These are phyloP conservation scores for Prunella fulvescens DNA, from an alignment of 2,113 vertebrate species.

Conservation along the genomic window DNA sequence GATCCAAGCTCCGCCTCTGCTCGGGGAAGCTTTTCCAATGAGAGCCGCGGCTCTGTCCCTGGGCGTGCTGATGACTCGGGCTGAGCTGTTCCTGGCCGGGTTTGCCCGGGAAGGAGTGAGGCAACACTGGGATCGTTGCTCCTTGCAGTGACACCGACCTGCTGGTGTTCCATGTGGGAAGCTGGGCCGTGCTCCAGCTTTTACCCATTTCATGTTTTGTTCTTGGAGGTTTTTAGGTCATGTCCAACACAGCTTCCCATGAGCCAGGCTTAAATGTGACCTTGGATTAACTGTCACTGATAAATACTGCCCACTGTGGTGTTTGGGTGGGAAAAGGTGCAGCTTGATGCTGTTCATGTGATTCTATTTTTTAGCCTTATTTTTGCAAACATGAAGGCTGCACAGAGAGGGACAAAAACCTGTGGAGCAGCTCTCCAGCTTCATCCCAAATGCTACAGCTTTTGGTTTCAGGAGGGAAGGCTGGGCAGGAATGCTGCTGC, in stretches of 20 bases:
- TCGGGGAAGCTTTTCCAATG: neutral
- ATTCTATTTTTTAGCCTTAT: neutral
- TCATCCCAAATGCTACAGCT: neutral
- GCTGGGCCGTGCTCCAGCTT: neutral
- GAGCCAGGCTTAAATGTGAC: neutral
- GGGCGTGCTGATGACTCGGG: neutral
- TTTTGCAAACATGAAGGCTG: neutral
- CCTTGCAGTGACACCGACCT: neutral
- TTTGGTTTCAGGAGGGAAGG: neutral
- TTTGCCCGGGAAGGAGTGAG: neutral
- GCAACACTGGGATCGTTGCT: neutral
- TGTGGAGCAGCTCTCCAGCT: neutral
- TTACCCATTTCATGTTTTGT: neutral
- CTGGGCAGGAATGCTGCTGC: neutral
- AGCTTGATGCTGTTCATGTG: neutral
- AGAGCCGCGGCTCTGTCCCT: neutral
- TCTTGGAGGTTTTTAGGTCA: neutral
- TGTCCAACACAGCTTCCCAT: rapidly evolving
- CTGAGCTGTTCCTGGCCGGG: neutral
- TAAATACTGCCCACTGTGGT: neutral
- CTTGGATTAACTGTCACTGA: neutral
- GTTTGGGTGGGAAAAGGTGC: neutral
- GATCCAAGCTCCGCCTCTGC: neutral
- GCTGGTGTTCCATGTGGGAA: neutral
- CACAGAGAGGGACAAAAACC: rapidly evolving